These are phyloP conservation scores for Phylloscopus trochiloides DNA, from an alignment of 2,113 vertebrate genomes.

Conservation along the genomic window DNA sequence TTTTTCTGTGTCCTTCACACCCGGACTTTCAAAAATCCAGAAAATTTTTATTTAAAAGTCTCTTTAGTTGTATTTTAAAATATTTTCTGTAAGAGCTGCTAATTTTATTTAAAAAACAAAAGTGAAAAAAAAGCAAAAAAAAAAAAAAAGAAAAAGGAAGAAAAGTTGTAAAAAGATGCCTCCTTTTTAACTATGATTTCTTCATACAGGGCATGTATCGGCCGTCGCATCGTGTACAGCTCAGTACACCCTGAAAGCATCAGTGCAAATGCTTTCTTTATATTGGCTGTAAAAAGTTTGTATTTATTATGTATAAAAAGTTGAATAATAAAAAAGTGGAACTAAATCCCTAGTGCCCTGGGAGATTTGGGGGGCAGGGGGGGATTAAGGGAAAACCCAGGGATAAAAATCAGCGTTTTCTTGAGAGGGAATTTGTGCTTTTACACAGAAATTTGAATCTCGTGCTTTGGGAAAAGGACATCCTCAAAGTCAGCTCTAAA, in stretches of 20 bases:
- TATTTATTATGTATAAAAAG: constrained; percentile 99
- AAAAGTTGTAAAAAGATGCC: constrained; percentile 76
- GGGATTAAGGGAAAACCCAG: background rate
- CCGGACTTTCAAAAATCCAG: constrained; percentile 59
- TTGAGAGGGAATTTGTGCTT: fast-evolving
- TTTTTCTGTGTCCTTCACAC: constrained; percentile 36
- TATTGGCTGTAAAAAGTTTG: constrained; percentile 98
- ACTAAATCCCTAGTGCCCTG: background rate
- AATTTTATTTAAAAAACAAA: constrained; percentile 80
- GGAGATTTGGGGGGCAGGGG: background rate
- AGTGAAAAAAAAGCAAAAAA: background rate
- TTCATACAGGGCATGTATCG: constrained; percentile 72
- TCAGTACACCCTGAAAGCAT: constrained; percentile 79
- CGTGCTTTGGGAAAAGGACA: background rate
- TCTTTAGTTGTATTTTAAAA: constrained; percentile 80
- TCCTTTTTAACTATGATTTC: constrained; percentile 76
- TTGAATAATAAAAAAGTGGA: constrained; percentile 93
- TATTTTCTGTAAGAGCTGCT: constrained; percentile 86
- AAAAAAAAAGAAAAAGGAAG: constrained; percentile 44
- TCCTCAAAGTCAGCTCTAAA: background rate
- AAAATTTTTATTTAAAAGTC: constrained; percentile 75
- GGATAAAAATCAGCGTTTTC: fast-evolving
- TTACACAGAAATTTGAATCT: background rate
- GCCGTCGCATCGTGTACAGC: constrained; percentile 70
- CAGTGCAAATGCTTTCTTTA: constrained; percentile 85